Evolutionary conservation across 2,888 invertebrate species (phyloP).

Genomic region (Drosophila borealis): DNA sequence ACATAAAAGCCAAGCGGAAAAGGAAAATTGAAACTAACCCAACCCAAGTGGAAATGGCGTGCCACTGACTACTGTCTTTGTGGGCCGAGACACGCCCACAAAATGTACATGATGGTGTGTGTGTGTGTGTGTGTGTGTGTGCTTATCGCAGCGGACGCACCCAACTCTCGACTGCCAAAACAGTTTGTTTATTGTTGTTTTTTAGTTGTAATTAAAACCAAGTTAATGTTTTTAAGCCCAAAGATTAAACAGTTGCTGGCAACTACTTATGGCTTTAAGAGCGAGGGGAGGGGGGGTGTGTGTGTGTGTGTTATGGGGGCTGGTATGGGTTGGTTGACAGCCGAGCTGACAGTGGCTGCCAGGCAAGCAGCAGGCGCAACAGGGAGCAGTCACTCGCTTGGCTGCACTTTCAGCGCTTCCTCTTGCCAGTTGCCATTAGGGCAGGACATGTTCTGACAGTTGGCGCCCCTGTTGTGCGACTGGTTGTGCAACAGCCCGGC

Average conservation of each 20-base stretch:
- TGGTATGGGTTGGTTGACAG: not conserved
- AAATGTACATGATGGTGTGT: not conserved
- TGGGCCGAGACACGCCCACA: slow-evolving; percentile 63
- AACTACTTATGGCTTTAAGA: slow-evolving; percentile 30
- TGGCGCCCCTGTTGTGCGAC: not conserved
- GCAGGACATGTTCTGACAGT: slow-evolving; percentile 48
- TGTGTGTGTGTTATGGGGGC: not conserved
- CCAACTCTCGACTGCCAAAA: slow-evolving; percentile 48
- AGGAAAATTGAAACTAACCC: slow-evolving; percentile 78
- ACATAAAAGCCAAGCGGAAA: slow-evolving; percentile 58
- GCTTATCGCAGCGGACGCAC: slow-evolving; percentile 57
- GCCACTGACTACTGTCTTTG: slow-evolving; percentile 34
- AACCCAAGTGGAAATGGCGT: slow-evolving; percentile 70
- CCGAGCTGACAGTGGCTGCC: not conserved
- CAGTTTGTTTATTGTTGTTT: slow-evolving; percentile 39
- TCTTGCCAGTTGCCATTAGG: slow-evolving; percentile 51
- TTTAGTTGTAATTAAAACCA: slow-evolving; percentile 81
- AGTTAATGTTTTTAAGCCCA: slow-evolving; percentile 80
- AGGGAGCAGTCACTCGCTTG: slow-evolving; percentile 34
- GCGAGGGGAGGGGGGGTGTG: not conserved
- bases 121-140: slow-evolving; percentile 18
- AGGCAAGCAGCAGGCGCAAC: slow-evolving; percentile 19
- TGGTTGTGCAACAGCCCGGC: slow-evolving; percentile 5
- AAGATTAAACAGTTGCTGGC: slow-evolving; percentile 69
- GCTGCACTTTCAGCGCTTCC: slow-evolving; percentile 45